These are phyloP conservation scores for Solenodon paradoxus DNA, from an alignment of 2,113 vertebrate species.

Conservation along the genomic window DNA sequence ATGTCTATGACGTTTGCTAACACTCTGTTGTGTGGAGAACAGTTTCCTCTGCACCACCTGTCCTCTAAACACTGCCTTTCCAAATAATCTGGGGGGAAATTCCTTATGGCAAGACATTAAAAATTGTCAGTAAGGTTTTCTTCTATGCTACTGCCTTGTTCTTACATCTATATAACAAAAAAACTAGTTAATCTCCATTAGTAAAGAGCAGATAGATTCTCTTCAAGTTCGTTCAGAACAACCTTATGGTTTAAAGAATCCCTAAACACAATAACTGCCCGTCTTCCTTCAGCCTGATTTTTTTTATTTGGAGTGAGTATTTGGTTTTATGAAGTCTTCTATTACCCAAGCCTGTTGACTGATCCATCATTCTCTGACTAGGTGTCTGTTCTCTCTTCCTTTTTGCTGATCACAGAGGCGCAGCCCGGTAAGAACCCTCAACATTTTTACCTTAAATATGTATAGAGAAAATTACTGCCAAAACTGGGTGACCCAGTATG, in stretches of 20 bases:
- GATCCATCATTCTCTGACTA: slow-evolving; percentile 97
- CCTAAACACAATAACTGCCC: neutral
- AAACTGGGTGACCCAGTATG: neutral
- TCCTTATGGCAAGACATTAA: neutral
- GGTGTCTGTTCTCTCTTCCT: slow-evolving; percentile 99
- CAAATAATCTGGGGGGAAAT: neutral
- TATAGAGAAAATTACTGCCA: slow-evolving; percentile 20
- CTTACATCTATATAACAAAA: neutral
- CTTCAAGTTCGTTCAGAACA: neutral
- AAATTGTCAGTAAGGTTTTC: neutral
- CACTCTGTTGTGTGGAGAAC: neutral
- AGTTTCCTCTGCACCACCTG: neutral
- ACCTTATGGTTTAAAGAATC: neutral
- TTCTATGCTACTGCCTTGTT: neutral
- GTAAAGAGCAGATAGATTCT: neutral
- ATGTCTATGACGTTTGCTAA: neutral
- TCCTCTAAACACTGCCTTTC: neutral
- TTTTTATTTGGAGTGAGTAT: neutral
- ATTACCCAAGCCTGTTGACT: slow-evolving; percentile 84
- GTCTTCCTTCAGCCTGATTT: neutral
- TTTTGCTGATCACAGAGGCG: slow-evolving; percentile 99
- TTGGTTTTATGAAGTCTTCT: slow-evolving; percentile 24
- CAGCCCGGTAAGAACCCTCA: slow-evolving; percentile 93
- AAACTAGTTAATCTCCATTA: neutral
- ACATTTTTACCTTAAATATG: slow-evolving; percentile 57